These are phyloP conservation scores for Sesia bembeciformis DNA, from an alignment of 2,888 invertebrate species.

Conservation along the genomic window DNA sequence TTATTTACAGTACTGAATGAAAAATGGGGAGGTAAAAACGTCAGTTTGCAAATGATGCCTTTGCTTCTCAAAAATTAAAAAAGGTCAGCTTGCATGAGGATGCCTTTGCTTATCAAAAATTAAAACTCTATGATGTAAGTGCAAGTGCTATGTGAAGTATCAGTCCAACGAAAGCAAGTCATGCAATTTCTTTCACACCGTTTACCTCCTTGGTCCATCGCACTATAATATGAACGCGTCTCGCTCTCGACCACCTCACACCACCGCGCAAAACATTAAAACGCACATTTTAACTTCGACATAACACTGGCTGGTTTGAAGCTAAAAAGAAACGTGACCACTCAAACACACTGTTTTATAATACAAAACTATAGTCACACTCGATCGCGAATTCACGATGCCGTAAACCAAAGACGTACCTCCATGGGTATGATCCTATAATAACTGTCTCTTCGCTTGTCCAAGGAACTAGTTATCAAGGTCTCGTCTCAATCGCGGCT, in stretches of 20 bases:
- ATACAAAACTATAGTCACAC: constrained; percentile 33
- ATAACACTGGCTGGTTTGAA: constrained; percentile 35
- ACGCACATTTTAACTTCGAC: constrained; percentile 58
- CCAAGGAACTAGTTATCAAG: constrained; percentile 74
- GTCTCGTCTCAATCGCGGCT: constrained; percentile 64
- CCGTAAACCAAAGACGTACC: constrained; percentile 70
- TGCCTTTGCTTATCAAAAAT: neutral
- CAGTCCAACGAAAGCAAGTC: constrained; percentile 23
- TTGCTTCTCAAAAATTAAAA: neutral
- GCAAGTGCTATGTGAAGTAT: constrained; percentile 46
- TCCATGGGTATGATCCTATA: constrained; percentile 69
- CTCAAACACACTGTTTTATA: constrained; percentile 27
- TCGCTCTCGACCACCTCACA: constrained; percentile 47
- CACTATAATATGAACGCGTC: constrained; percentile 40
- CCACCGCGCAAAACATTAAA: constrained; percentile 46
- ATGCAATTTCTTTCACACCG: constrained; percentile 51
- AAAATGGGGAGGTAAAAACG: neutral
- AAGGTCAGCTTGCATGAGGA: neutral
- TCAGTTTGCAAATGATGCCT: neutral
- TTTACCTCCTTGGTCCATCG: constrained; percentile 70
- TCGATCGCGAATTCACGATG: constrained; percentile 34
- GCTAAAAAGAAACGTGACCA: constrained; percentile 4
- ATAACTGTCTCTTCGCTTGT: constrained; percentile 67
- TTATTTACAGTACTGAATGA: neutral
- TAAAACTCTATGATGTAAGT: constrained; percentile 16